phyloP scores from a whole-genome alignment of 64 coral and sea anemone species.

The Porites lutea region DNA sequence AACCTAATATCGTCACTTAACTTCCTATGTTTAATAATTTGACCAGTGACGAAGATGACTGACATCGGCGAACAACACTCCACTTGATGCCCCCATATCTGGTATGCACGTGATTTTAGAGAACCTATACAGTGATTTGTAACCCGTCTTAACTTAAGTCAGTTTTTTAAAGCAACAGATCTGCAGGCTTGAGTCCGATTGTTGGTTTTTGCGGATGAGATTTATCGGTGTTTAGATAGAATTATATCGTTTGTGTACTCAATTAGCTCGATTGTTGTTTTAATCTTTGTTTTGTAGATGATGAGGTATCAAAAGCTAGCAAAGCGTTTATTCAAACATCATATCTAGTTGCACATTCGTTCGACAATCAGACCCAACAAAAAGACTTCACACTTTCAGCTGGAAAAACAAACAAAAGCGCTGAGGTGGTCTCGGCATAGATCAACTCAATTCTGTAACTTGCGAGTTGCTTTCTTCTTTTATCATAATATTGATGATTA shows the following conservation, averaged over 20 bases:
- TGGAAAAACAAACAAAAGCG: conserved; percentile 23
- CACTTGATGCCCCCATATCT: not conserved
- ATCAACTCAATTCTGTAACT: conserved; percentile 23
- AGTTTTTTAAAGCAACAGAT: not conserved
- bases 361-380: conserved; percentile 22
- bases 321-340: conserved; percentile 33
- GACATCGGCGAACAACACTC: not conserved
- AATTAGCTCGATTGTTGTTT: conserved; percentile 50
- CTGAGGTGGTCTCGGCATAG: conserved; percentile 6
- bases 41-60: not conserved
- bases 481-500: conserved; percentile 43
- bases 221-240: conserved; percentile 50
- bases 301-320: conserved; percentile 1
- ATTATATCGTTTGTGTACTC: conserved; percentile 53
- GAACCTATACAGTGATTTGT: not conserved
- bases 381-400: conserved; percentile 6
- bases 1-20: conserved; percentile 40
- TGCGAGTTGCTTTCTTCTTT: not conserved
- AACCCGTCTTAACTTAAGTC: not conserved
- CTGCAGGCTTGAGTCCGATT: conserved; percentile 1
- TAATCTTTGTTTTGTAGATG: conserved; percentile 48
- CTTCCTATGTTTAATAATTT: not conserved
- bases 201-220: not conserved
- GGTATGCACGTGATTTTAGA: not conserved
- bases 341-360: not conserved